A percentile compares a stretch with the other conserved stretches of the same genome.
phyloP scores from a whole-genome alignment of 2,113 vertebrate species.

The Gymnogyps californianus region DNA sequence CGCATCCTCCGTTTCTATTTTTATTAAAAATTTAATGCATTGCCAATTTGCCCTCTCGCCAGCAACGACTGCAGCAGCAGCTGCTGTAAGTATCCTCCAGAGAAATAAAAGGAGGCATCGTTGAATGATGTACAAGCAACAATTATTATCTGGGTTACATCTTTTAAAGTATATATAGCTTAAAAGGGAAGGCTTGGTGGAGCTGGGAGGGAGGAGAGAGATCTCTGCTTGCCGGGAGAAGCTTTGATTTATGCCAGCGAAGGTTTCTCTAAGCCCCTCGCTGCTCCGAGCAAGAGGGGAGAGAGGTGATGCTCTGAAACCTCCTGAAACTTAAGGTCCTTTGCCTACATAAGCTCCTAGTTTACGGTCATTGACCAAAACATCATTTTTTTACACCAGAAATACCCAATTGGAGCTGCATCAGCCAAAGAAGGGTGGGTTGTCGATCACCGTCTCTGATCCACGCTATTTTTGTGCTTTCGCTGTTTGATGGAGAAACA shows the following conservation, averaged over 20 bases:
- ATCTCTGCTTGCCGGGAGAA: neutral
- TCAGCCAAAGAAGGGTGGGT: neutral
- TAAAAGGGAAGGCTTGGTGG: neutral
- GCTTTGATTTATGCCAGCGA: neutral
- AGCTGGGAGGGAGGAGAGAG: neutral
- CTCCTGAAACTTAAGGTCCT: neutral
- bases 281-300: neutral
- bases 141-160: neutral
- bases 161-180: neutral
- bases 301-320: neutral
- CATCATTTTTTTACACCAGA: neutral
- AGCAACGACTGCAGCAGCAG: neutral
- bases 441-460: neutral
- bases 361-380: neutral
- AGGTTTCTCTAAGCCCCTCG: neutral
- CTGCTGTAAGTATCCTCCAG: slow-evolving; percentile 14
- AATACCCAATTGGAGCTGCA: neutral
- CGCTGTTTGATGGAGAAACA: neutral
- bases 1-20: slow-evolving; percentile 21
- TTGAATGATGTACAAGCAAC: slow-evolving; percentile 16
- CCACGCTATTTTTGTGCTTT: neutral
- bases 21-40: slow-evolving; percentile 43
- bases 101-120: slow-evolving; percentile 37
- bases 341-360: neutral
- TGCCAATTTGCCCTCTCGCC: slow-evolving; percentile 30